phyloP scores from a whole-genome alignment of 2,797 vertebrate genomes.

The Enteromius thamalakanensis region DNA sequence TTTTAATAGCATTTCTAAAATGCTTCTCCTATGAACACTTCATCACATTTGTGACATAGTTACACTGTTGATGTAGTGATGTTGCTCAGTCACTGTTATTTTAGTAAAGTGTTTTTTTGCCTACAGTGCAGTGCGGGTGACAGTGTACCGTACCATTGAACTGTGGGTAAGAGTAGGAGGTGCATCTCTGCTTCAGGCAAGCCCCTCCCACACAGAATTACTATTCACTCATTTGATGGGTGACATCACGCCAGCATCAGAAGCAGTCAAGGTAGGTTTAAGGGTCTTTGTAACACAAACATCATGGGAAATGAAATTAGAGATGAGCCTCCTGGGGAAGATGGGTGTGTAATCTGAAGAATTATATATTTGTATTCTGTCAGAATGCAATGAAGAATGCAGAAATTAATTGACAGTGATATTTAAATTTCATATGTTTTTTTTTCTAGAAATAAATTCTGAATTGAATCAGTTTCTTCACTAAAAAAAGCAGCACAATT shows the following conservation, averaged over 20 bases:
- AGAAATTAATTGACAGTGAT: background rate
- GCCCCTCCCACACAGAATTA: conserved; percentile 78
- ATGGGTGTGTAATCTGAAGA: background rate
- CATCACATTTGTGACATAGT: background rate
- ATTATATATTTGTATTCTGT: background rate
- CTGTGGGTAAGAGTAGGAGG: conserved; percentile 85
- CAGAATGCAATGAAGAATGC: background rate
- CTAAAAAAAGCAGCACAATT: background rate
- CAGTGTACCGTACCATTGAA: conserved; percentile 81
- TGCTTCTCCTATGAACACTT: background rate
- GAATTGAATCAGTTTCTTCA: background rate
- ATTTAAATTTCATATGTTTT: background rate
- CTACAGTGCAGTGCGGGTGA: conserved; percentile 80
- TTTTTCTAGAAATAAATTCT: background rate
- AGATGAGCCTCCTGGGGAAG: background rate
- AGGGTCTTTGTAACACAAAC: background rate
- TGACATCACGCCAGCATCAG: conserved; percentile 83
- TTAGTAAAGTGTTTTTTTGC: background rate
- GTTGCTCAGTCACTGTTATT: background rate
- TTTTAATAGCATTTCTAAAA: background rate
- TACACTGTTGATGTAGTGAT: no score
- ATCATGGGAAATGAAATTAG: background rate
- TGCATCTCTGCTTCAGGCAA: conserved; percentile 83
- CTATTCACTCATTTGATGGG: conserved; percentile 84
- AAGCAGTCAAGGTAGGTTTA: conserved; percentile 81